Evolutionary conservation across 2,888 invertebrate species (phyloP).

Genomic region (Osmoderma eremita): DNA sequence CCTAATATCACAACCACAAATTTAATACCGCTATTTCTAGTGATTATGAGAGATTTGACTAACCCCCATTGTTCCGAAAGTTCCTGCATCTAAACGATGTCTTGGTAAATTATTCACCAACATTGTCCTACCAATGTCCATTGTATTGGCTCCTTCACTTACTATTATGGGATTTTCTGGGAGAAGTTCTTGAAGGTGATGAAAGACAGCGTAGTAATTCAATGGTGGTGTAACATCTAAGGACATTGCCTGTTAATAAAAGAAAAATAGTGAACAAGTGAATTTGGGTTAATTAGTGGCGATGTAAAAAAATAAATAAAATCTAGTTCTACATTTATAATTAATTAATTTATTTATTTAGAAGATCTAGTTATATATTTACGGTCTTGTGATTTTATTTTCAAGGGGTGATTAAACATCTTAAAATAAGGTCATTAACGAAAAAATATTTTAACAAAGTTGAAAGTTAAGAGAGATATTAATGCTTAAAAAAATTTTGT

Average conservation of each 20-base stretch:
- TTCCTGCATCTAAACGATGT: constrained; percentile 93
- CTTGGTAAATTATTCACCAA: constrained; percentile 84
- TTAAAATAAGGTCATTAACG: no score
- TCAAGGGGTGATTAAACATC: no score
- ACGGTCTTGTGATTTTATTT: no score
- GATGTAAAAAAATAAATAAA: not conserved
- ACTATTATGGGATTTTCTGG: constrained; percentile 90
- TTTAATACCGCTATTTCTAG: constrained; percentile 6
- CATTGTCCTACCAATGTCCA: constrained; percentile 96
- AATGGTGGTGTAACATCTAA: constrained; percentile 79
- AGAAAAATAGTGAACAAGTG: no score
- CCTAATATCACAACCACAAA: constrained; percentile 58
- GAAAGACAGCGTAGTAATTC: constrained; percentile 94
- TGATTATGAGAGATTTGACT: constrained; percentile 49
- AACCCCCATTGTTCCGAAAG: constrained; percentile 96
- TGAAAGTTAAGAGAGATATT: no score
- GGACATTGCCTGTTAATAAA: constrained; percentile 69
- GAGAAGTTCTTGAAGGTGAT: constrained; percentile 79
- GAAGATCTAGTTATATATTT: no score
- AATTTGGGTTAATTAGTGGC: not conserved
- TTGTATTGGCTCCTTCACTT: constrained; percentile 98
- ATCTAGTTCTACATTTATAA: no score
- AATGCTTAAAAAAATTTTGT: no score
- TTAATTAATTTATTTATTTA: no score
- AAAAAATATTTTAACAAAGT: no score